phyloP scores from a whole-genome alignment of 2,888 invertebrate genomes.

The Capitulum mitella region DNA sequence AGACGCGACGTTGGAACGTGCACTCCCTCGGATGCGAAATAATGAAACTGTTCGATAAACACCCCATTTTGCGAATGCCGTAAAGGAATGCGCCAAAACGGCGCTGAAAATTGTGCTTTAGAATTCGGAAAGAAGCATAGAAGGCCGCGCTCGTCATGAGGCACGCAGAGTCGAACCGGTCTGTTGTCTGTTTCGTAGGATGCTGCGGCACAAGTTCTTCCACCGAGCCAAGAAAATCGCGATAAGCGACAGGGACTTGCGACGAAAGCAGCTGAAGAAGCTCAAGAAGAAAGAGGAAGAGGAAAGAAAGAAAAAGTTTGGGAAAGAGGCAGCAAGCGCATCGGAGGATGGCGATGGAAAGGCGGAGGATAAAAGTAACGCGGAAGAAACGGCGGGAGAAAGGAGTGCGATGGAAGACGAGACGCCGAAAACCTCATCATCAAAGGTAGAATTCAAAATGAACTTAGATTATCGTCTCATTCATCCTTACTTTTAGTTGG shows the following conservation, averaged over 20 bases:
- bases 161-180: too few species aligned
- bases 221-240: constrained; percentile 87
- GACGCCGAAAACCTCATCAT: constrained; percentile 48
- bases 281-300: constrained; percentile 46
- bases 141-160: too few species aligned
- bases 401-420: constrained; percentile 29
- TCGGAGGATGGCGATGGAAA: constrained; percentile 31
- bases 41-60: too few species aligned
- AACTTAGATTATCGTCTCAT: too few species aligned
- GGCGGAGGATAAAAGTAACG: constrained; percentile 42
- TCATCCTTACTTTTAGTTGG: too few species aligned
- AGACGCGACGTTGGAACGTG: too few species aligned
- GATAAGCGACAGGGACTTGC: constrained; percentile 58
- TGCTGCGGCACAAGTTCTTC: constrained; percentile 88
- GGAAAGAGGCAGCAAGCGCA: constrained; percentile 42
- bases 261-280: constrained; percentile 47
- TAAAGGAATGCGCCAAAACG: too few species aligned
- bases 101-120: too few species aligned
- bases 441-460: constrained; percentile 42
- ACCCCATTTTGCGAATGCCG: too few species aligned
- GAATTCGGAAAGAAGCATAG: too few species aligned
- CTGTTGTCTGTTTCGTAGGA: constrained; percentile 50
- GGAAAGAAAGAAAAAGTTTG: constrained; percentile 50
- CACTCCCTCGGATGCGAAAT: too few species aligned
- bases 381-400: constrained; percentile 43